These are phyloP conservation scores for Masticophis lateralis DNA, from an alignment of 2,797 vertebrate genomes.

Conservation along the genomic window DNA sequence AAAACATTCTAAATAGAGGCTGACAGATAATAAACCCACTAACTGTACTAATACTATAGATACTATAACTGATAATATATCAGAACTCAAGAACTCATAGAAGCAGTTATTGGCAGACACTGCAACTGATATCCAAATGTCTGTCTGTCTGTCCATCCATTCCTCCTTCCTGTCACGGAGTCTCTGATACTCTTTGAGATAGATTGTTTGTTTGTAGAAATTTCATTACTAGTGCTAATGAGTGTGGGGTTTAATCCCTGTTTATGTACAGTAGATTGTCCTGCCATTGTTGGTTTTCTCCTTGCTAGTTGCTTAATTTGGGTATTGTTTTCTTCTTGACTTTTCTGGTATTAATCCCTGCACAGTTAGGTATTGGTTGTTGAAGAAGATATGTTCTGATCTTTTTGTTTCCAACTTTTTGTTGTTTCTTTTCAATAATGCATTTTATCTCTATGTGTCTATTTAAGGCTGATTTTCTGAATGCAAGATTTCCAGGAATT, in stretches of 20 bases:
- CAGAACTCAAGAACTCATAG: background rate
- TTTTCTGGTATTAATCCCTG: background rate
- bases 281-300: background rate
- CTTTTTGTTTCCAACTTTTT: background rate
- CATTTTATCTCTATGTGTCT: too few species aligned
- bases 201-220: background rate
- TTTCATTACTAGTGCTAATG: background rate
- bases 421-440: background rate
- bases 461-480: too few species aligned
- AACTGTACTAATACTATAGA: background rate
- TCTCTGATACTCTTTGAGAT: background rate
- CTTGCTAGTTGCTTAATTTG: background rate
- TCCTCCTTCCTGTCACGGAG: background rate
- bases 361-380: background rate
- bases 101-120: background rate
- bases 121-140: background rate
- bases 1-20: background rate
- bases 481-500: too few species aligned
- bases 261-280: background rate
- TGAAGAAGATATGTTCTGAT: background rate
- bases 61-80: background rate
- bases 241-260: background rate
- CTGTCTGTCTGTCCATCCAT: background rate
- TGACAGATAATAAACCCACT: background rate
- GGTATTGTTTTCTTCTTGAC: background rate